Evolutionary conservation across 2,797 vertebrate genomes (phyloP), one percentile per base, ranked within the genome.

Genomic region (Erethizon dorsatum): DNA sequence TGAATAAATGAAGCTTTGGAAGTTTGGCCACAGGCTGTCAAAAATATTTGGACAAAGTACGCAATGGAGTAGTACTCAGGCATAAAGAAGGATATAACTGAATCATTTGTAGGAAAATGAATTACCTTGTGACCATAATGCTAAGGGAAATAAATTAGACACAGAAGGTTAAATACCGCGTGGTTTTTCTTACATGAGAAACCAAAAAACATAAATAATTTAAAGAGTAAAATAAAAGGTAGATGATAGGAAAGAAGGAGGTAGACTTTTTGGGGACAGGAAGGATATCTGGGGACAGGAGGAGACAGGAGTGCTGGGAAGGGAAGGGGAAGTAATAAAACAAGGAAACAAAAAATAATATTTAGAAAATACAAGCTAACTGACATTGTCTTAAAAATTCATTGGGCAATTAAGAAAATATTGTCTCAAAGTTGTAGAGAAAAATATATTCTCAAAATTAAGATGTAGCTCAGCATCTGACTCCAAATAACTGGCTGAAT

Each of bases 291-390:
- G 65, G 65, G 8, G 45, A 28, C 28, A 33, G 45, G 45, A 31
- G 12, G 26, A 50, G 45, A 14, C 1, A 4, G 5, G 10, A 73
- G 63, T 6, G 14, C 63, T 24, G 45, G 22, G 71, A 47, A 12
- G 11, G 24, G 26, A 77, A 47, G 45, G 41, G 26, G 13, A 77
- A 15, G 45, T 77, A 77, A 47, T 28, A 24, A 50, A 77, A 15
- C 11, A 50, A 77, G 6, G 73, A 77, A 77, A 47, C 12, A 77
- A 15, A 31, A 75, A 77, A 6, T 80, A 91, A 67, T 91, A 59
- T 82, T 94, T 88, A 65, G 14, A 79, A 93, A 94, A 84, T 61
- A n/a, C 18, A 75, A 88, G 14, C 37, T 61, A 95, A 61, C 15
- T 1, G 61, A 9, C 26, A 89, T 37, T 88, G 9, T 85, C 33